Evolutionary conservation across 2,113 vertebrate species (phyloP).

Genomic region (Circaetus gallicus): DNA sequence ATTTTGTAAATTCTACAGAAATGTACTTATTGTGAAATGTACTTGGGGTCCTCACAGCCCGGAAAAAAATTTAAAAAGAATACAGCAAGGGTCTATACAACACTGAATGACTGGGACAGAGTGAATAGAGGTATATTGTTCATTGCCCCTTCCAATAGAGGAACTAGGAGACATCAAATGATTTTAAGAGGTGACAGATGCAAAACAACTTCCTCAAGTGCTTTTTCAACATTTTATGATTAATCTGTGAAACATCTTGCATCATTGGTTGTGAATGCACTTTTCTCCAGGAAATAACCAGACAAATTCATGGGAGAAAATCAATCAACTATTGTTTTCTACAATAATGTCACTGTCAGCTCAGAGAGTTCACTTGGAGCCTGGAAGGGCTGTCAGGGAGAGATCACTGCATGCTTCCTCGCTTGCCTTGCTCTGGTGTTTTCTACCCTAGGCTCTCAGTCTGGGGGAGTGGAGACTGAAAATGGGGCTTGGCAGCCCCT

Average conservation of each 20-base stretch:
- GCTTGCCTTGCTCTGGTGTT: background rate
- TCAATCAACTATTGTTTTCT: accelerated
- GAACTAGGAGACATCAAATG: background rate
- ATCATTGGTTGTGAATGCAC: background rate
- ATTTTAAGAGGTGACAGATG: background rate
- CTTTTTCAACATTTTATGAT: background rate
- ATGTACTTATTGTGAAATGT: background rate
- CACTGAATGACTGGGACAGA: background rate
- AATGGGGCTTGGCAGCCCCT: no score
- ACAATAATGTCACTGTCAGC: background rate
- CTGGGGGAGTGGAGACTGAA: background rate
- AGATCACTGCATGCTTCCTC: background rate
- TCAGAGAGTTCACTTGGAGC: background rate
- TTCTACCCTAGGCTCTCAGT: background rate
- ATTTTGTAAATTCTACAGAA: background rate
- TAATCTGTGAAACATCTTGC: background rate
- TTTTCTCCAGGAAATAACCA: background rate
- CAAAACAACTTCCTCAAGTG: background rate
- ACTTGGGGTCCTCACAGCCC: background rate
- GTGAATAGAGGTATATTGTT: background rate
- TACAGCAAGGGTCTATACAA: background rate
- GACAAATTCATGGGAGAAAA: background rate
- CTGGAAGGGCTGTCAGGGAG: background rate
- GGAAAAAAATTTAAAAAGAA: background rate
- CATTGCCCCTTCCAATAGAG: background rate